Evolutionary conservation across 2,113 vertebrate species (phyloP).

Genomic region (Ophthalmolycus amberensis): DNA sequence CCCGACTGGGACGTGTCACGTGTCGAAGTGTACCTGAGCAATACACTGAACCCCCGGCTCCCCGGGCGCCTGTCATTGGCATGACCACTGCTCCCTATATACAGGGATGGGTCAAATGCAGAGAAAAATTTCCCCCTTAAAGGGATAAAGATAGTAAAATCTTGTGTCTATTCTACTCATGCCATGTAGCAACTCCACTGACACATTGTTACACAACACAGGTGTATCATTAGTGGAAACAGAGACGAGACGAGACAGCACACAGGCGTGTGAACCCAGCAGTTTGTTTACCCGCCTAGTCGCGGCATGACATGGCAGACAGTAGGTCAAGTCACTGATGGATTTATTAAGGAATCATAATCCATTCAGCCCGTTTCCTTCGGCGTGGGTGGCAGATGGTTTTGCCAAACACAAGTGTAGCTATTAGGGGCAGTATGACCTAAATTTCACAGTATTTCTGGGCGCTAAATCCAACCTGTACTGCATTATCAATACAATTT

Average conservation of each 20-base stretch:
- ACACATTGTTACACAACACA: constrained; percentile 27
- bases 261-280: constrained; percentile 4
- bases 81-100: no score
- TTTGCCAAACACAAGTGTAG: constrained; percentile 15
- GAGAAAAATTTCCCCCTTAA: no score
- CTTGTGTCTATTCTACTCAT: background rate
- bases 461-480: no score
- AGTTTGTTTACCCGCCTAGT: background rate
- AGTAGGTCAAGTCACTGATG: constrained; percentile 6
- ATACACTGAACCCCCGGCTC: no score
- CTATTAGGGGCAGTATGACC: background rate
- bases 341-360: background rate
- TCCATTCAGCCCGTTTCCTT: background rate
- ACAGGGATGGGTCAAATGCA: no score
- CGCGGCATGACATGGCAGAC: background rate
- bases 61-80: no score
- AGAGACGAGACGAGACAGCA: background rate
- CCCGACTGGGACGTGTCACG: no score
- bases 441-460: no score
- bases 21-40: no score
- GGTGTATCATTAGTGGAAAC: background rate
- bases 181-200: background rate
- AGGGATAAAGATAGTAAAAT: no score
- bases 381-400: background rate
- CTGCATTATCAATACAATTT: no score